Conservation (phyloP, 2,797 vertebrate species). For the Triplophysa bombifrons region DNA sequence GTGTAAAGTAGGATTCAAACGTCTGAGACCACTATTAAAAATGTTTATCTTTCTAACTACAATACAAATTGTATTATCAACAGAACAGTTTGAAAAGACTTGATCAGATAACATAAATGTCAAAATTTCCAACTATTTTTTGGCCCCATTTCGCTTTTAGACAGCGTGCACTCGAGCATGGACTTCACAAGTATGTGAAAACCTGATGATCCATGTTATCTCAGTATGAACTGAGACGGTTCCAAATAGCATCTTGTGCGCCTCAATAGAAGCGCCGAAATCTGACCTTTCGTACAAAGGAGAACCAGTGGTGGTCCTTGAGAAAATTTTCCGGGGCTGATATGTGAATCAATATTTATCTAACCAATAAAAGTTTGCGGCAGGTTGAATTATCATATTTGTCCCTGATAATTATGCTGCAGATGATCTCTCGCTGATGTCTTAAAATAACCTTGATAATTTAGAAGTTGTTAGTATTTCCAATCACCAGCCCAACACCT, state of each 20-base stretch:
- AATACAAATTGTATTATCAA: neutral
- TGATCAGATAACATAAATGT: neutral
- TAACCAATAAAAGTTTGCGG: neutral
- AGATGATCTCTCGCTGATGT: neutral
- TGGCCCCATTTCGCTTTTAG: neutral
- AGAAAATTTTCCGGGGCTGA: neutral
- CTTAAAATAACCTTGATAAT: neutral
- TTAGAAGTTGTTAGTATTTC: neutral
- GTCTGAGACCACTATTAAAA: too few species aligned
- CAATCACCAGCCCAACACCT: neutral
- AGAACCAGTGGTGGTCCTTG: neutral
- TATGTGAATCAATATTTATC: slow-evolving; percentile 4
- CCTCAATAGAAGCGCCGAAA: neutral
- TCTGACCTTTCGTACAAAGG: neutral
- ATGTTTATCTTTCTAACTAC: neutral
- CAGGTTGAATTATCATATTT: neutral
- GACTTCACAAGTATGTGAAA: neutral
- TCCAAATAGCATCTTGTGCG: slow-evolving; percentile 7
- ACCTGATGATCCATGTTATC: slow-evolving; percentile 5
- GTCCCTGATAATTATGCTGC: neutral
- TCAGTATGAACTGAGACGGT: neutral
- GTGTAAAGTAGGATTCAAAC: too few species aligned
- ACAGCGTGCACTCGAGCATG: neutral
- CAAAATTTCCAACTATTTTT: neutral
- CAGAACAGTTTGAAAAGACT: neutral